Conservation (phyloP, 2,113 vertebrate genomes). For the Agapornis roseicollis region DNA sequence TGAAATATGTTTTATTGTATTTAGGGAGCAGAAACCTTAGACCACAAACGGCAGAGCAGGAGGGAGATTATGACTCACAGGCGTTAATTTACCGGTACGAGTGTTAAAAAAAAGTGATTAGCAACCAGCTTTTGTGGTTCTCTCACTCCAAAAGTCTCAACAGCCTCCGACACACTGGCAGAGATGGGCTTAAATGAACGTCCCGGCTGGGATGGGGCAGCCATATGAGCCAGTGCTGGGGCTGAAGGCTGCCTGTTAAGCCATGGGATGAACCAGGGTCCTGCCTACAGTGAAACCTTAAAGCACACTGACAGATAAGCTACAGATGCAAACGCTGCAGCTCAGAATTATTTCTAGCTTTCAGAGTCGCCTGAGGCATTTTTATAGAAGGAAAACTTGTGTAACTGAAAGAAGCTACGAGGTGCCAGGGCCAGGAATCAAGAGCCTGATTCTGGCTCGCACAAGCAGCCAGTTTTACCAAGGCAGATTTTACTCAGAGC, state of each 20-base stretch:
- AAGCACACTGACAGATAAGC: accelerated
- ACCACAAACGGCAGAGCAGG: slow-evolving; percentile 74
- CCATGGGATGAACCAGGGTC: background rate
- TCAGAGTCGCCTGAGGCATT: background rate
- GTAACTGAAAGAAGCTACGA: background rate
- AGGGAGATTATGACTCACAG: slow-evolving; percentile 76
- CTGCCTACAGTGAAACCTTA: background rate
- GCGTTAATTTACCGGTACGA: slow-evolving; percentile 72
- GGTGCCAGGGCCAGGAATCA: background rate
- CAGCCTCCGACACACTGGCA: background rate
- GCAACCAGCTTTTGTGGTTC: slow-evolving; percentile 67
- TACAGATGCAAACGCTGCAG: background rate
- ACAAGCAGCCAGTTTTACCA: accelerated
- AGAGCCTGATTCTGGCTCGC: background rate
- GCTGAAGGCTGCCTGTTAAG: background rate
- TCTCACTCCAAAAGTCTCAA: slow-evolving; percentile 38
- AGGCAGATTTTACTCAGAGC: background rate
- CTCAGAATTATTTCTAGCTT: background rate
- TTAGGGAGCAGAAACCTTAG: slow-evolving; percentile 63
- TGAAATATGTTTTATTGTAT: slow-evolving; percentile 51
- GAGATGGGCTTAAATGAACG: background rate
- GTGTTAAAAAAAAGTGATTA: slow-evolving; percentile 45
- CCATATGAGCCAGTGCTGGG: accelerated
- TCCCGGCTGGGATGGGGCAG: background rate
- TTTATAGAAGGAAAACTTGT: background rate